Percentiles rank a stretch among this genome's conserved stretches.
phyloP scores from a whole-genome alignment of 2,888 invertebrate genomes.

The Yponomeuta plumbellus region DNA sequence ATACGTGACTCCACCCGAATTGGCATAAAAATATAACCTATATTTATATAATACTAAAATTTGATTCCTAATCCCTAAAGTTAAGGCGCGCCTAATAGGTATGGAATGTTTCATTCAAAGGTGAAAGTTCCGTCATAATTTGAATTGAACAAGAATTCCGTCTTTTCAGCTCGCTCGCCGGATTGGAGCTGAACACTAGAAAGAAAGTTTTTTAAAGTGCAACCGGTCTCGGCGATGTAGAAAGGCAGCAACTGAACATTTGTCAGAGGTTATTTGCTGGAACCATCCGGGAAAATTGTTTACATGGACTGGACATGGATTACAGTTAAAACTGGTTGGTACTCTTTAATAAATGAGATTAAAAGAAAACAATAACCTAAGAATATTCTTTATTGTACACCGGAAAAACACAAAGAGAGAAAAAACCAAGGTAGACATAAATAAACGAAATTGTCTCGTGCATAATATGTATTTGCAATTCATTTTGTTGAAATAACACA shows the following conservation, averaged over 20 bases:
- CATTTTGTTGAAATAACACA: too few relatives aligned
- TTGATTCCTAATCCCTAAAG: not conserved
- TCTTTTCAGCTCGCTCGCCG: slow-evolving; percentile 6
- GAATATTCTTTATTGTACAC: too few relatives aligned
- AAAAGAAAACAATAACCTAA: too few relatives aligned
- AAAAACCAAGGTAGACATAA: too few relatives aligned
- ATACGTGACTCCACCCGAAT: not conserved
- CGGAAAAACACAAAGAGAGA: too few relatives aligned
- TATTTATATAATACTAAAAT: not conserved
- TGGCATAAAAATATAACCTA: not conserved
- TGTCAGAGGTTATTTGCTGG: slow-evolving; percentile 46
- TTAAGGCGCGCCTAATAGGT: not conserved
- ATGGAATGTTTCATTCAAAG: not conserved
- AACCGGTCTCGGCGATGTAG: slow-evolving; percentile 45
- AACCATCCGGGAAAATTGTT: not conserved
- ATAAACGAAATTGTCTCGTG: too few relatives aligned
- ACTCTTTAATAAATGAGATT: not conserved
- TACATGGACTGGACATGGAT: not conserved
- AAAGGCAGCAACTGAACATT: slow-evolving; percentile 53
- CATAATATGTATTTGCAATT: too few relatives aligned
- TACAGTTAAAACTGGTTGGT: not conserved
- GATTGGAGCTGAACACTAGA: slow-evolving; percentile 44
- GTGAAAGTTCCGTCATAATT: not conserved
- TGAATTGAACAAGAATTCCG: slow-evolving; percentile 14
- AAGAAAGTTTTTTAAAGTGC: slow-evolving; percentile 70